These are phyloP conservation scores for Ictalurus punctatus DNA, from an alignment of 2,113 vertebrate species.

Conservation along the genomic window DNA sequence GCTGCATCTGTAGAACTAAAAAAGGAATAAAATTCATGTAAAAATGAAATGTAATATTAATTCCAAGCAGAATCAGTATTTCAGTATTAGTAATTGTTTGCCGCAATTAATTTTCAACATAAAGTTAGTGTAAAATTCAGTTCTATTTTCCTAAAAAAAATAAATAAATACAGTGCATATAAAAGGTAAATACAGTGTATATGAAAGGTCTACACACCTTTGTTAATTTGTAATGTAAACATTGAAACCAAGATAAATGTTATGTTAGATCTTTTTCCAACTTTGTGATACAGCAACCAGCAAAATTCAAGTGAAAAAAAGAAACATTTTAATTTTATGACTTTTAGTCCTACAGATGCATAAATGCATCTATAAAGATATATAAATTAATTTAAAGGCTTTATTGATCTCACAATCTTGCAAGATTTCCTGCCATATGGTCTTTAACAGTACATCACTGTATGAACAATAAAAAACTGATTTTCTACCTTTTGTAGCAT, in stretches of 20 bases:
- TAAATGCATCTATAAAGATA: background rate
- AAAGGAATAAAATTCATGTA: background rate
- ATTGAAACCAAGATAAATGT: background rate
- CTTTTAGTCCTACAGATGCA: background rate
- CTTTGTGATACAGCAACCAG: background rate
- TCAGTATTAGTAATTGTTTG: background rate
- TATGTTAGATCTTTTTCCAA: background rate
- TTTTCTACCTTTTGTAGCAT: conserved; percentile 87
- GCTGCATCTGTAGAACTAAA: background rate
- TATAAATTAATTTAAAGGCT: background rate
- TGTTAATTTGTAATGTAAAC: background rate
- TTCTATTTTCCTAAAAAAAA: background rate
- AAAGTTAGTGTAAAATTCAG: background rate
- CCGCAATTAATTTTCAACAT: background rate
- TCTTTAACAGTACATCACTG: background rate
- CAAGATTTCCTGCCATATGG: background rate
- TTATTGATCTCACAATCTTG: background rate
- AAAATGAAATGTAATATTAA: background rate
- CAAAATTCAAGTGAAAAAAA: background rate
- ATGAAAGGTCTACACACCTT: background rate
- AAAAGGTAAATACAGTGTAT: no score
- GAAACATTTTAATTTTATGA: background rate
- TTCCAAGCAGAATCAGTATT: background rate
- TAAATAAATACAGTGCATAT: background rate
- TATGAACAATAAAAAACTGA: background rate